Percentiles rank a stretch among this genome's conserved stretches.
phyloP scores from a whole-genome alignment of 1,140 invertebrate genomes.

The Procambarus virginalis region DNA sequence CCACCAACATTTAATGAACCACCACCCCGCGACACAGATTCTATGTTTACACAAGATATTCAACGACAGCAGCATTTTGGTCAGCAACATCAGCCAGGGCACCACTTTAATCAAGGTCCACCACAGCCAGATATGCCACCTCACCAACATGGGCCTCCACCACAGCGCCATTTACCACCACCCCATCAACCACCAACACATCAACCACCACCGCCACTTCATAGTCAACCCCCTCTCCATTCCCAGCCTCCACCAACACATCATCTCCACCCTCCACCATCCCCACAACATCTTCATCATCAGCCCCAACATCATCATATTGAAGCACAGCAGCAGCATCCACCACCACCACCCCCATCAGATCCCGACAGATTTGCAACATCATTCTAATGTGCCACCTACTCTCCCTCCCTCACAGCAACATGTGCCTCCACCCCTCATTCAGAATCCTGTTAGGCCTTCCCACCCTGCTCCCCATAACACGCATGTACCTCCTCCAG shows the following conservation, averaged over 20 bases:
- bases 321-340: constrained; percentile 22
- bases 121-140: constrained; percentile 23
- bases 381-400: constrained; percentile 21
- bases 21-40: not conserved
- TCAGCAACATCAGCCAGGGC: constrained; percentile 15
- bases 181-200: not conserved
- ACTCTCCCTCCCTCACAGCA: constrained; percentile 28
- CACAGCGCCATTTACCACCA: constrained; percentile 28
- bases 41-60: constrained; percentile 8
- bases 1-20: constrained; percentile 13
- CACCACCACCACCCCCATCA: constrained; percentile 26
- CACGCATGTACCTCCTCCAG: constrained; percentile 19
- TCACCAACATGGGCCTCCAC: constrained; percentile 34
- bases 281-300: not conserved
- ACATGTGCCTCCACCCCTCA: constrained; percentile 9
- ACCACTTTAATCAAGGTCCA: not conserved
- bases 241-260: constrained; percentile 15
- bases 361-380: constrained; percentile 17
- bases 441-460: constrained; percentile 5
- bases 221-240: constrained; percentile 32
- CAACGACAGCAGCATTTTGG: constrained; percentile 21
- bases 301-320: constrained; percentile 27
- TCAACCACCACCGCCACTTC: constrained; percentile 12
- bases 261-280: constrained; percentile 14
- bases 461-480: constrained; percentile 17